Base-by-base conservation (phyloP, 92 coral and sea anemone genomes). In the Palythoa heliodiscus region DNA sequence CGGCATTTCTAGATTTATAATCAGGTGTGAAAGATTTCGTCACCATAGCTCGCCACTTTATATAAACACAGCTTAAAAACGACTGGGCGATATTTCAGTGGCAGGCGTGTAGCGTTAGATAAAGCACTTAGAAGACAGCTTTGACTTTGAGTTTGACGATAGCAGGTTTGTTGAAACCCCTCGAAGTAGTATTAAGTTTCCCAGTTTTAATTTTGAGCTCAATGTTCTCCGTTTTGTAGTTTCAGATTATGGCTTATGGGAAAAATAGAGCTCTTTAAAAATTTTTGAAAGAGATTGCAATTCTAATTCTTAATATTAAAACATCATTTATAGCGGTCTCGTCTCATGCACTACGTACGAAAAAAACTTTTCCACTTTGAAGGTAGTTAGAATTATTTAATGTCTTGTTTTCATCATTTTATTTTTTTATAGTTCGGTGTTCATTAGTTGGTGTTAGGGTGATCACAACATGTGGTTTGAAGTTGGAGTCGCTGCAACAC, bases 391-490 rank as follows among this genome's bases (percentile, higher is more conserved):
- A 29, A 29, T 29, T 29, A 29, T 29, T 52, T 52, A 7, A 55
- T 16, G 3, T 12, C 16, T 16, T 55, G 12, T 9, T 12, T 55
- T 3, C 15, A 16, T 16, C 61, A 55, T 55, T 12, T 12, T 55
- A 55, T 55, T 55, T 16, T 55, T 55, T 12, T 16, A 1, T 55
- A 55, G 11, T 16, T 55, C 55, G 2, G 55, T 7, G 55, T 52
- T 12, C 13, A 52, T 52, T 7, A 0, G 13, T 16, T 9, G 61
- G 24, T 63, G 25, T n/a, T 5, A 63, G 24, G 3, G 69, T 5
- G 69, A 23, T 63, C 7, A 63, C 61, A 79, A 43, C 61, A 79
- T 79, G 84, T 79, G 84, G 84, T 23, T 79, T 20, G 84, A 43
- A 79, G 7, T 79, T 52, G 84, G 84, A 22, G 16, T 64, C 7